These are phyloP conservation scores for Anneissia japonica DNA, from an alignment of 35 echinoderm and acorn worm species.

Conservation along the genomic window DNA sequence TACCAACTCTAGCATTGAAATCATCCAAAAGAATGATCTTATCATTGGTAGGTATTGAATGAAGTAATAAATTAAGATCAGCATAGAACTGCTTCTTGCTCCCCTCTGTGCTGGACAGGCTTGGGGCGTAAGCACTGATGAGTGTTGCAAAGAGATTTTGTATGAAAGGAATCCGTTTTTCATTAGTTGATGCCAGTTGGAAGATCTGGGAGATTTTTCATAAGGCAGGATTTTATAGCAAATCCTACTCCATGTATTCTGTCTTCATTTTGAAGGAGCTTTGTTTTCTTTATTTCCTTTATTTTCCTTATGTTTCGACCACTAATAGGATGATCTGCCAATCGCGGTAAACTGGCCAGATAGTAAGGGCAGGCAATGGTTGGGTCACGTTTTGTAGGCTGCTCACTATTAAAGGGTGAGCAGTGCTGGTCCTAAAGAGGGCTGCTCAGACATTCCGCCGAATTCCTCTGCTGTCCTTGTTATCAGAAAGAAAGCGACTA, in stretches of 20 bases:
- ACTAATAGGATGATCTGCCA: no score
- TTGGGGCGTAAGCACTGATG: not conserved
- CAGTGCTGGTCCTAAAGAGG: no score
- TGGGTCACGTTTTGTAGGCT: no score
- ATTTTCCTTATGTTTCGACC: no score
- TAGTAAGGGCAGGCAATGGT: no score
- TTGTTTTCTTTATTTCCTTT: no score
- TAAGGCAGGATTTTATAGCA: constrained; percentile 2
- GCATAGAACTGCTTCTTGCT: not conserved
- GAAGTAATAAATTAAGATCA: not conserved
- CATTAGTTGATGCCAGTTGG: constrained; percentile 33
- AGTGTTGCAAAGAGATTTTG: not conserved
- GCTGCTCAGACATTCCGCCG: no score
- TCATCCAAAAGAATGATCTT: not conserved
- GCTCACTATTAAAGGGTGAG: no score
- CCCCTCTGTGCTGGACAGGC: no score
- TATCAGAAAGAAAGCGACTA: no score
- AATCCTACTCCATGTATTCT: constrained; percentile 22
- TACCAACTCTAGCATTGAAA: not conserved
- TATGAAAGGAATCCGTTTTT: constrained; percentile 6
- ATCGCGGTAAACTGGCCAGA: no score
- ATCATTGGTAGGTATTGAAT: not conserved
- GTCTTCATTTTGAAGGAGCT: not conserved
- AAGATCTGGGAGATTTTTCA: not conserved
- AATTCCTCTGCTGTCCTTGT: no score